Evolutionary conservation across 2,113 vertebrate species (phyloP).

Genomic region (Stercorarius parasiticus): DNA sequence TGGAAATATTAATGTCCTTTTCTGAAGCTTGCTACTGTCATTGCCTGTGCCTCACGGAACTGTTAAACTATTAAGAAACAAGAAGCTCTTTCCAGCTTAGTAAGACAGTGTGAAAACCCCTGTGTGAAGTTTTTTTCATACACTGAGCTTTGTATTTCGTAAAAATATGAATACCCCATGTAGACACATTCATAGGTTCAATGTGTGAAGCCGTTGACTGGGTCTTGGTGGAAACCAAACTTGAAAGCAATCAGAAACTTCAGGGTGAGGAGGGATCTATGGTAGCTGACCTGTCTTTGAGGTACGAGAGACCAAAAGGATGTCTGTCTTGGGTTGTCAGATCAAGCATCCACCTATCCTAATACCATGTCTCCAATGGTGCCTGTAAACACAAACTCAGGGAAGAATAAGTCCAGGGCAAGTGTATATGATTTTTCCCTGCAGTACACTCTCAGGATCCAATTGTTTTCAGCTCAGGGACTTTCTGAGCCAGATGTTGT

Average conservation of each 20-base stretch:
- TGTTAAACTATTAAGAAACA: conserved; percentile 1
- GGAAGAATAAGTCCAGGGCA: not conserved
- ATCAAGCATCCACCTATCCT: not conserved
- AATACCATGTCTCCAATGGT: not conserved
- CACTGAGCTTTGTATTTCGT: not conserved
- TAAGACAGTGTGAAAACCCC: not conserved
- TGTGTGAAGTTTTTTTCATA: not conserved
- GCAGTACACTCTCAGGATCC: not conserved
- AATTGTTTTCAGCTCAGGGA: not conserved
- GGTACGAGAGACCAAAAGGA: not conserved
- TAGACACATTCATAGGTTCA: not conserved
- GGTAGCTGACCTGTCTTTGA: not conserved
- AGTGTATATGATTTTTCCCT: not conserved
- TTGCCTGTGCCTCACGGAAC: not conserved
- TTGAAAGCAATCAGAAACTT: not conserved
- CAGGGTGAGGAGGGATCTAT: not conserved
- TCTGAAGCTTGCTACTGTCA: not conserved
- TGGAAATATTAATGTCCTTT: conserved; percentile 1
- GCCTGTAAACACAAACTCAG: not conserved
- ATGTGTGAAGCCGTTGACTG: not conserved
- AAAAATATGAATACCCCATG: not conserved
- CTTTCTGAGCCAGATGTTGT: not conserved
- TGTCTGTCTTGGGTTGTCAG: not conserved
- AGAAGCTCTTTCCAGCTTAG: not conserved
- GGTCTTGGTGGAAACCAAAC: not conserved